Evolutionary conservation across 2,113 vertebrate species (phyloP), one percentile per base, ranked within the genome.

Genomic region (Alethe castanea): DNA sequence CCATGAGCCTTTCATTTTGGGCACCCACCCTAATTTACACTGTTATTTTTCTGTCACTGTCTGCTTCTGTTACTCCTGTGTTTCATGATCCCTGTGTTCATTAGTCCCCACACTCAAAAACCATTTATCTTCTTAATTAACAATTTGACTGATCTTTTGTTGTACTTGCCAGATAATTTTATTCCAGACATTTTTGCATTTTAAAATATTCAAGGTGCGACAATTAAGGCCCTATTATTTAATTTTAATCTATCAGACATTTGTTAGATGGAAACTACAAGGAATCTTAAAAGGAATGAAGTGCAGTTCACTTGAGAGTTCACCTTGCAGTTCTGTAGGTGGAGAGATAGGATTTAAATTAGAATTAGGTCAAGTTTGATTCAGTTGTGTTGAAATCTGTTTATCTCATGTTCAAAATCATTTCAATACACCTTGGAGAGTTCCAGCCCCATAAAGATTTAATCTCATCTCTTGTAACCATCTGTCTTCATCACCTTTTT

Each of bases 111-210:
- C 62, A 31, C 52, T 92, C 73, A 74, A 79, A 92, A 73, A 29
- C 81, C 53, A 36, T 65, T 73, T 74, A 29, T 59, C 56, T 89
- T 77, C 23, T 78, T 91, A 94, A 89, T 92, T 91, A 86, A 60
- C 42, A 52, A 3, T 81, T 81, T 94, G 70, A 96, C 48, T 87
- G 87, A 91, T 92, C 81, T 88, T 96, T 84, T 96, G 22, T 94
- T 94, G 57, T 64, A 87, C 44, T 94, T 95, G 65, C 65, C 29
- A 26, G 53, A 12, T 78, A 77, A 92, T 91, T 88, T 88, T 89
- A 88, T 70, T 92, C 76, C 77, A 91, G 83, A 52, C 38, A 0
- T 25, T 86, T 80, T 82, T 86, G 54, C 62, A 81, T 92, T 86
- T 90, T 91, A 71, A 94, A 87, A 69, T 84, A 69, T 73, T 80